Evolutionary conservation across 1,140 invertebrate species (phyloP), one percentile per base, ranked within the genome.

Genomic region (Trichomalopsis sarcophagae): DNA sequence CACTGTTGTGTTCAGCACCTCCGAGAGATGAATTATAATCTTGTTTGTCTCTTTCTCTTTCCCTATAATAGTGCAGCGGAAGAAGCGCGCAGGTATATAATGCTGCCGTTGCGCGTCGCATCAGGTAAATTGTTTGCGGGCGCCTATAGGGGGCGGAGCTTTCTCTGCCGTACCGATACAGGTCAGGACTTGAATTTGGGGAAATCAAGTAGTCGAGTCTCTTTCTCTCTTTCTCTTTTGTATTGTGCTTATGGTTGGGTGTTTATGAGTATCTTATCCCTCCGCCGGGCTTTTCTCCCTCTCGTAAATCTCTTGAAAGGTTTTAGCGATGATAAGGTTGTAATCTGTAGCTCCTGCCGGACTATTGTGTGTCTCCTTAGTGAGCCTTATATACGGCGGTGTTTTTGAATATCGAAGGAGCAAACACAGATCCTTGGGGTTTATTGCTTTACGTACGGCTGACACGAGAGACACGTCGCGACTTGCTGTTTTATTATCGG

Each of bases 121-220:
- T 27, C 68, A 71, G 68, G 68, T 71, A 71, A 71, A 71, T 17
- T 71, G 68, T 71, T 71, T 71, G 27, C 27, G 21, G 10, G 30
- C 27, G 68, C 27, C 68, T 71, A 3, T 1, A 21, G 55, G 55
- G 21, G 55, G 55, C 55, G 55, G 55, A 62, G 55, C 55, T 21
- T 2, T 21, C 2, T 7, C 5, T 7, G 7, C 10, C 1, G 10
- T 62, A 21, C 55, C 21, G 27, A 27, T 27, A 27, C 27, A 27
- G 55, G 55, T 62, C 5, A n/a, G 4, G 21, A 62, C 55, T 17
- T 62, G 55, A n/a, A 62, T 7, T 62, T 6, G 17, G 21, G 55
- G 4, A 62, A 62, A 62, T n/a, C 21, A 62, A 62, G 17, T 62
- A 62, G 55, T 62, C 55, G 55, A 62, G 14, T 27, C 27, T 27